Evolutionary conservation across 2,797 vertebrate genomes (phyloP), one percentile per base, ranked within the genome.

Genomic region (Cottoperca gobio): DNA sequence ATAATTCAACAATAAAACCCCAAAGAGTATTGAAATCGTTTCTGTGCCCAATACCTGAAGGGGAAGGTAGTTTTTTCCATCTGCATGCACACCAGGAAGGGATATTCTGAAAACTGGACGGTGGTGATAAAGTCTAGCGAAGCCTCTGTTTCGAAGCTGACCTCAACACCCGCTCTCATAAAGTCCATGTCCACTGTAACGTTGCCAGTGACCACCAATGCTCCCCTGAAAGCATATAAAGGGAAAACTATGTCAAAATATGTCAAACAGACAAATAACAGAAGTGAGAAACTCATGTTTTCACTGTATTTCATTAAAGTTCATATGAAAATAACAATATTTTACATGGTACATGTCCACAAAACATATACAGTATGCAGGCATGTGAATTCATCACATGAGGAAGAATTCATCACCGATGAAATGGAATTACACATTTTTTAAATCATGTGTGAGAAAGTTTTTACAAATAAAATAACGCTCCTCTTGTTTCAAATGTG

Each of bases 1-100:
- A 6, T 24, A 4, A 66, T 59, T 37, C 1, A 61, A 19, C n/a
- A 33, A n/a, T 9, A 43, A 46, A 58, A 31, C 7, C 4, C 0
- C 2, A 54, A 42, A 39, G 2, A 16, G 5, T 5, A 12, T 9
- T 35, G 16, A 26, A 23, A 45, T 42, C 0, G 21, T n/a, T 33
- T 26, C 0, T 49, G 5, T 28, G 9, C 8, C 16, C 4, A 8
- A 6, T 94, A 99, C 98, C 97, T 97, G 94, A 96, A 85, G 0
- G 98, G 98, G 86, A 96, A 96, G 3, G 92, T 95, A 0, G 93
- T 89, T 91, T 94, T 98, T 81, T 99, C 98, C 97, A 99, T 99
- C 93, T 99, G 97, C 91, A 99, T 95, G 86, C 98, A 99, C 37
- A 99, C 96, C 69, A 99, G 91, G 95, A 99, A 99, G 0, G 98